Base-by-base conservation (phyloP, 2,797 vertebrate species). In the Rhodeus uyekii region DNA sequence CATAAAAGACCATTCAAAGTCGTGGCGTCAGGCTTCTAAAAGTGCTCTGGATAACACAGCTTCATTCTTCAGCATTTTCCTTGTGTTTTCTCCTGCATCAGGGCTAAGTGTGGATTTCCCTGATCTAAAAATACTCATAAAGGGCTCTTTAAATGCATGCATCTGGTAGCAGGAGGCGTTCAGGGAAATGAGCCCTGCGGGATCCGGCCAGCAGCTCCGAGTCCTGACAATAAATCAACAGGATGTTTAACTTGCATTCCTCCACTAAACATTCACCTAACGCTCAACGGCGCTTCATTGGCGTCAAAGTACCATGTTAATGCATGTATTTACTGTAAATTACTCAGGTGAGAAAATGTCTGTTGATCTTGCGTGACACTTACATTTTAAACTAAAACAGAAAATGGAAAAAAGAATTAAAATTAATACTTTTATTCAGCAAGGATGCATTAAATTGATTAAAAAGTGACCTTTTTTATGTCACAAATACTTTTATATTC, bases 71-170 rank as follows among this genome's bases (percentile, higher is more conserved):
- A 4, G 16, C 5, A 53, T 1, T 72, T 75, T 92, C 90, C 92
- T 91, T 80, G 86, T 89, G 84, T 87, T 88, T 85, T 0, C 44
- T 80, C 46, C 64, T 24, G 42, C 48, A 24, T n/a, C 16, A 16
- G 4, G 29, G 60, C 89, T 90, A 75, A 69, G 60, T 93, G 91
- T 91, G 88, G 86, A 90, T 89, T 91, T 93, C 90, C 91, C 88
- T 67, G 3, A 48, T 89, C 90, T 92, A 92, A 92, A 92, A 92
- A 91, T 93, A 94, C 60, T 82, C 39, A 22, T 0, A 89, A 76
- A 2, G 34, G 81, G 85, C 90, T 91, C 90, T 90, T 89, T 84
- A 87, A 88, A 87, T 44, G 80, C 86, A 75, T 88, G 91, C 87
- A 83, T 91, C 60, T 82, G 39, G 32, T 27, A 48, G 55, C 58